Percentiles rank a stretch among this genome's conserved stretches.
Evolutionary conservation across 2,888 invertebrate species (phyloP).

Genomic region (Abscondita cerata): DNA sequence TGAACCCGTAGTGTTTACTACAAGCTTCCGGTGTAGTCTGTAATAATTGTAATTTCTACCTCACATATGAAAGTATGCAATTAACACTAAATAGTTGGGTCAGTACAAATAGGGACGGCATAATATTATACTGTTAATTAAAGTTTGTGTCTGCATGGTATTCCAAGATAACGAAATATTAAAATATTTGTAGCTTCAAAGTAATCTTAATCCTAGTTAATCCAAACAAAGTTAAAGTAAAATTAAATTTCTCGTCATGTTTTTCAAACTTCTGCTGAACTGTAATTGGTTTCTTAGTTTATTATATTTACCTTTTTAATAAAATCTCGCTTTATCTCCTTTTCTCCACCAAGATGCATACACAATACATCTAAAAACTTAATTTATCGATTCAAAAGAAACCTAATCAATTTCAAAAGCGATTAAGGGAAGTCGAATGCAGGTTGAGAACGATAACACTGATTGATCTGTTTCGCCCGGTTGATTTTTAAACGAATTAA

Average conservation of each 20-base stretch:
- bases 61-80: conserved; percentile 21
- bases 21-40: conserved; percentile 11
- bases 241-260: conserved; percentile 38
- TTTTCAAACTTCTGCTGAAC: conserved; percentile 33
- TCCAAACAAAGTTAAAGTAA: conserved; percentile 36
- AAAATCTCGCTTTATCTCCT: conserved; percentile 11
- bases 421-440: conserved; percentile 4
- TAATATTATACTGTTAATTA: conserved; percentile 16
- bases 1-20: conserved; percentile 5
- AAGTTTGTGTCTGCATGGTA: conserved; percentile 18
- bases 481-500: conserved; percentile 12
- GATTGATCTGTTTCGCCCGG: conserved; percentile 11
- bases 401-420: conserved; percentile 10
- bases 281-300: conserved; percentile 37
- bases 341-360: conserved; percentile 3
- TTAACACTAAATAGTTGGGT: conserved; percentile 27
- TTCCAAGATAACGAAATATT: conserved; percentile 27
- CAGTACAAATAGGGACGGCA: conserved; percentile 11
- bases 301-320: conserved; percentile 27
- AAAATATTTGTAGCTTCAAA: conserved; percentile 32
- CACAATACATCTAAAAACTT: background rate
- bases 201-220: conserved; percentile 39
- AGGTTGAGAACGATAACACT: conserved; percentile 12
- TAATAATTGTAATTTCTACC: conserved; percentile 9
- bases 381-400: conserved; percentile 5